Percentiles rank a stretch among this genome's conserved stretches.
Evolutionary conservation across 2,113 vertebrate species (phyloP).

Genomic region (Hyla sarda): DNA sequence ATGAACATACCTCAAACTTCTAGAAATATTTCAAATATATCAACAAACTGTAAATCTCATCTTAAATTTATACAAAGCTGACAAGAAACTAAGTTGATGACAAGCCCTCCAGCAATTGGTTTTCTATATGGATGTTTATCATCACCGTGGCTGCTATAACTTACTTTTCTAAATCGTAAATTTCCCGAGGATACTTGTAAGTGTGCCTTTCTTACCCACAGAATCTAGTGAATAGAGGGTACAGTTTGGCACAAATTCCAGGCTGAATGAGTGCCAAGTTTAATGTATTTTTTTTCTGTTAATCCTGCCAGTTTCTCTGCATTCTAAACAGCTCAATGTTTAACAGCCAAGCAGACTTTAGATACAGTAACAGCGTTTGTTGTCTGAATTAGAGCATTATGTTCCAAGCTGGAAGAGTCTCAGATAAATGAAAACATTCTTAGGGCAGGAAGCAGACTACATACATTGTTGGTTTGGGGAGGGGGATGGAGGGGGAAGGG

Average conservation of each 20-base stretch:
- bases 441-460: slow-evolving; percentile 46
- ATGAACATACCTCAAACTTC: slow-evolving; percentile 12
- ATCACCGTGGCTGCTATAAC: slow-evolving; percentile 23
- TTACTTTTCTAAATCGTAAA: slow-evolving; percentile 37
- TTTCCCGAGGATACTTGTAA: slow-evolving; percentile 23
- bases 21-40: slow-evolving; percentile 29
- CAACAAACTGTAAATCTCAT: slow-evolving; percentile 33
- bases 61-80: slow-evolving; percentile 34
- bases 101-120: slow-evolving; percentile 31
- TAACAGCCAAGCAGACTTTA: slow-evolving; percentile 60
- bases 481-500: background rate
- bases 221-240: slow-evolving; percentile 16
- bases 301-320: slow-evolving; percentile 60
- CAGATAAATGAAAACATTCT: slow-evolving; percentile 59
- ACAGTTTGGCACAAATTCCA: slow-evolving; percentile 6
- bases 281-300: slow-evolving; percentile 59
- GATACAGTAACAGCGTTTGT: slow-evolving; percentile 62
- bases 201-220: slow-evolving; percentile 16
- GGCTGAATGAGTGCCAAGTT: slow-evolving; percentile 48
- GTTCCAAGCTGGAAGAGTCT: slow-evolving; percentile 63
- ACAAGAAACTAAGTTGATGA: slow-evolving; percentile 33
- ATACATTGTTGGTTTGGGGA: slow-evolving; percentile 39
- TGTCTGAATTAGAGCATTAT: slow-evolving; percentile 60
- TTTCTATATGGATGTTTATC: slow-evolving; percentile 39
- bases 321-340: slow-evolving; percentile 65